phyloP scores from a whole-genome alignment of 1,140 invertebrate genomes.

The Drosophila athabasca region DNA sequence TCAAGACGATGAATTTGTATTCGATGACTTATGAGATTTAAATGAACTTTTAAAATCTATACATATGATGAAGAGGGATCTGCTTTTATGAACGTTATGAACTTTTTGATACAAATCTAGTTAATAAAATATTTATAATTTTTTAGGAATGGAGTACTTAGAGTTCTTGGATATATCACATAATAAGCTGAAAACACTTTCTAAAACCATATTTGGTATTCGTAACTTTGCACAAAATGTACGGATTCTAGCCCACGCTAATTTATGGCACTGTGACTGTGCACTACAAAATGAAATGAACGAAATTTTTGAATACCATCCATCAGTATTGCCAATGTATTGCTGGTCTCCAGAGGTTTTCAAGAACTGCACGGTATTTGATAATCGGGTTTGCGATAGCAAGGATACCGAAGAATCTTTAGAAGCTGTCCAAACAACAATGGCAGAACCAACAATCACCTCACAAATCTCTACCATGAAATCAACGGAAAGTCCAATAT shows the following conservation, averaged over 20 bases:
- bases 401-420: neutral
- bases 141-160: constrained; percentile 43
- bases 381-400: constrained; percentile 38
- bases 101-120: too few species aligned
- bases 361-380: constrained; percentile 30
- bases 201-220: constrained; percentile 46
- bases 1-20: too few species aligned
- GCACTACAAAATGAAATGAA: constrained; percentile 39
- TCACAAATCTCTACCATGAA: neutral
- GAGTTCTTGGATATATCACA: constrained; percentile 54
- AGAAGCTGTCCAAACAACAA: neutral
- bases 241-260: constrained; percentile 28
- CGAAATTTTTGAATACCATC: constrained; percentile 37
- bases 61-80: too few species aligned
- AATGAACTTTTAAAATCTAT: too few species aligned
- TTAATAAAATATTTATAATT: neutral
- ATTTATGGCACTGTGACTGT: constrained; percentile 64
- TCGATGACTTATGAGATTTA: too few species aligned
- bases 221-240: constrained; percentile 33
- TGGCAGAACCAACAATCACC: neutral
- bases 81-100: too few species aligned
- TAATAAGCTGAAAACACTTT: constrained; percentile 55
- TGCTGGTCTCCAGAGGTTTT: constrained; percentile 41
- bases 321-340: constrained; percentile 1
- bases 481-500: neutral